Percentiles rank a stretch among this genome's conserved stretches.
Evolutionary conservation across 2,797 vertebrate genomes (phyloP).

Genomic region (Denticeps clupeoides): DNA sequence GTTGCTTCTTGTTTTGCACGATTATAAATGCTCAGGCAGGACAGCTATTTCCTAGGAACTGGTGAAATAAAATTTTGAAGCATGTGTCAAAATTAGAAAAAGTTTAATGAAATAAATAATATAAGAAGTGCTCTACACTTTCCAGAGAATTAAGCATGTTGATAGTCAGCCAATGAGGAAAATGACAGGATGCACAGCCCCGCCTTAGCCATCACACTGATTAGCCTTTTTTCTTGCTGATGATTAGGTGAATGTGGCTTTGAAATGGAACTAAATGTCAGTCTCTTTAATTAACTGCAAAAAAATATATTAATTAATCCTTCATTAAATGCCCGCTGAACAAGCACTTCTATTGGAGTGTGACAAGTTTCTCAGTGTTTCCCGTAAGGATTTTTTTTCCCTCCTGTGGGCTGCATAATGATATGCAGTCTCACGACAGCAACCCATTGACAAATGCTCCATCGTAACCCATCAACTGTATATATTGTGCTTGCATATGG

Average conservation of each 20-base stretch:
- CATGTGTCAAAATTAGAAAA: slow-evolving; percentile 10
- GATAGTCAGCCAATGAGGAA: background rate
- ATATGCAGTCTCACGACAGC: no score
- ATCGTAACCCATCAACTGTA: no score
- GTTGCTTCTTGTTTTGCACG: no score
- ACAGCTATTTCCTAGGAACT: slow-evolving; percentile 11
- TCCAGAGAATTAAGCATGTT: slow-evolving; percentile 38
- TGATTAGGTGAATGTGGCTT: slow-evolving; percentile 23
- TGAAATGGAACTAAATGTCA: slow-evolving; percentile 15
- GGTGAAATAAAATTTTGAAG: slow-evolving; percentile 15
- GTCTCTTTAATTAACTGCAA: slow-evolving; percentile 36
- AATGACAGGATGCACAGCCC: background rate
- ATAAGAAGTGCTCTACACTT: slow-evolving; percentile 20
- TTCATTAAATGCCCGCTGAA: slow-evolving; percentile 23
- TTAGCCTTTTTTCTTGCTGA: slow-evolving; percentile 8
- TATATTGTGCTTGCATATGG: background rate
- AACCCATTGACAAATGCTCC: no score
- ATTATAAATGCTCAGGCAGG: slow-evolving; percentile 22
- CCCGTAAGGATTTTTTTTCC: no score
- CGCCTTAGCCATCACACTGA: background rate
- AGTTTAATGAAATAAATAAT: slow-evolving; percentile 20
- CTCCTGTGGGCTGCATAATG: no score
- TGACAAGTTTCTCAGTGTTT: background rate
- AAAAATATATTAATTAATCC: slow-evolving; percentile 28
- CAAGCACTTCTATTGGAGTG: slow-evolving; percentile 7